Conservation (phyloP, 2,797 vertebrate genomes). For the Masticophis lateralis region DNA sequence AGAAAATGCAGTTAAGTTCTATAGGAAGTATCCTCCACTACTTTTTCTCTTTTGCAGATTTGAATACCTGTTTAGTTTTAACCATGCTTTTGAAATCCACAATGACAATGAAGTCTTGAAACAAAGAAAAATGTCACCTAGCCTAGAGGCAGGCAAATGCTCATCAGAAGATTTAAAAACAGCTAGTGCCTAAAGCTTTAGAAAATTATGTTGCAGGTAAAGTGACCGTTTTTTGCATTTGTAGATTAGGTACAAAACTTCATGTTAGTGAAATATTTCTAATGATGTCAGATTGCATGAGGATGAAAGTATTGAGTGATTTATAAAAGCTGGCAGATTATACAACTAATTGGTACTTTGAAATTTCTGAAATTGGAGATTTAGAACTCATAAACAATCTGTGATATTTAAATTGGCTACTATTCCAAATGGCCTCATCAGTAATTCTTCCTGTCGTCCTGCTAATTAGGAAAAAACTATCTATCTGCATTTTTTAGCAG, state of each 20-base stretch:
- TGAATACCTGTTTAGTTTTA: conserved; percentile 88
- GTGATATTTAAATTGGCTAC: neutral
- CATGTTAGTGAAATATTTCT: conserved; percentile 30
- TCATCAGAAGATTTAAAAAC: conserved; percentile 77
- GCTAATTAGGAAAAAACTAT: neutral
- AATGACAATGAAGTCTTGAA: conserved; percentile 85
- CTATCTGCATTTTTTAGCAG: neutral
- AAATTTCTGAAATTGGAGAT: conserved; percentile 17
- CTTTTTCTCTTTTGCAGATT: conserved; percentile 70
- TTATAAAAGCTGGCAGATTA: neutral
- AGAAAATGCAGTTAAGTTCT: conserved; percentile 14
- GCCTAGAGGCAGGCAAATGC: conserved; percentile 80
- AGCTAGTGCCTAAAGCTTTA: conserved; percentile 81
- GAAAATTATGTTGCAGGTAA: conserved; percentile 82
- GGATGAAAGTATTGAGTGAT: neutral
- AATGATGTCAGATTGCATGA: neutral
- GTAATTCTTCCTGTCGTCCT: neutral
- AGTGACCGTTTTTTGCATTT: conserved; percentile 9
- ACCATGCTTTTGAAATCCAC: conserved; percentile 87
- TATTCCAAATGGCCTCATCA: conserved; percentile 29
- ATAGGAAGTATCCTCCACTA: conserved; percentile 5
- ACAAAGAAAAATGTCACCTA: conserved; percentile 85
- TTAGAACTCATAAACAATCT: conserved; percentile 1
- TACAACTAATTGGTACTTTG: neutral
- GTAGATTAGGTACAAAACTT: neutral